These are phyloP conservation scores for Tympanuchus pallidicinctus DNA, from an alignment of 2,113 vertebrate species.

Conservation along the genomic window DNA sequence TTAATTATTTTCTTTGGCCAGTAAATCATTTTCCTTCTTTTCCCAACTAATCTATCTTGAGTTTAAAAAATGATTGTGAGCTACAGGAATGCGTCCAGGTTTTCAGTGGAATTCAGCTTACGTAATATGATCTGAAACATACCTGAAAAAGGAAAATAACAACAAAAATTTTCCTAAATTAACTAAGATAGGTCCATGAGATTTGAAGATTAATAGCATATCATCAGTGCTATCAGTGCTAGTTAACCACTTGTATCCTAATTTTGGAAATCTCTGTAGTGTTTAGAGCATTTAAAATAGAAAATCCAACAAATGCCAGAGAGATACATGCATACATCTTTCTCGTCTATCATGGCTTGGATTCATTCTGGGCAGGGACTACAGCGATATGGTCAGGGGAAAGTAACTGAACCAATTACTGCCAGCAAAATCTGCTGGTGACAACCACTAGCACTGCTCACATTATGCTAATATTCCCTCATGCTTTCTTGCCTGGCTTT, in stretches of 20 bases:
- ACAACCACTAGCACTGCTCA: not conserved
- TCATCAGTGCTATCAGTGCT: not conserved
- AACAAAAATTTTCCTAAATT: not conserved
- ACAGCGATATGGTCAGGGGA: not conserved
- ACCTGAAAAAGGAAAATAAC: not conserved
- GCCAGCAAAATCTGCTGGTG: not conserved
- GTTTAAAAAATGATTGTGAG: not conserved
- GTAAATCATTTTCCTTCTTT: not conserved
- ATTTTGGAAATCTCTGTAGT: not conserved
- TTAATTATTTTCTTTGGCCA: not conserved
- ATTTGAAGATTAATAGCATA: not conserved
- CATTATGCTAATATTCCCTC: not conserved
- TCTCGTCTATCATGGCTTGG: not conserved
- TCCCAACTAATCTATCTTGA: not conserved
- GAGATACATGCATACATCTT: rapidly evolving
- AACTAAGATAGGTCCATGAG: not conserved
- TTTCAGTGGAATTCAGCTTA: not conserved
- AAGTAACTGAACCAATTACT: not conserved
- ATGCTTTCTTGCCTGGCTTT: not conserved
- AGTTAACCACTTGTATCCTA: not conserved
- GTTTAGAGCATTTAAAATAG: not conserved
- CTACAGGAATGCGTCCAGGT: not conserved
- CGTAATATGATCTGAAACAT: not conserved
- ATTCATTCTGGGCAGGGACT: not conserved
- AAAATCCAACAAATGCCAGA: not conserved